Base-by-base conservation (phyloP, 1,140 invertebrate genomes). In the Papilio glaucus region DNA sequence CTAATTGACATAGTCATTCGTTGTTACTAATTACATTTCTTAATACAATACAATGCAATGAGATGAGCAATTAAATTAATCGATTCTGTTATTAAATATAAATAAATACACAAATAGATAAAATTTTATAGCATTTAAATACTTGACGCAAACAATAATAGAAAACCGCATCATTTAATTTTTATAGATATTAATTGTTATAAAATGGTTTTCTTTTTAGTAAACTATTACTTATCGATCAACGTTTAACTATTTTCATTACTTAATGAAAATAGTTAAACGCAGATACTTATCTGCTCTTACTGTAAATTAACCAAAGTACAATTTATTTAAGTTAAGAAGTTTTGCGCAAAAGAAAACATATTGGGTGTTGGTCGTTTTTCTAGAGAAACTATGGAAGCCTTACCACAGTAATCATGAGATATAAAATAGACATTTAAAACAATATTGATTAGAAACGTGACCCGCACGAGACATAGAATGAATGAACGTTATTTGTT, bases 401-500 rank as follows among this genome's bases (percentile, higher is more conserved):
- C n/a, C n/a, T n/a, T n/a, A n/a, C n/a, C n/a, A n/a, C n/a, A n/a
- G n/a, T n/a, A n/a, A n/a, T n/a, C n/a, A n/a, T n/a, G n/a, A n/a
- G n/a, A n/a, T n/a, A n/a, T n/a, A n/a, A n/a, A n/a, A n/a, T n/a
- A n/a, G n/a, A n/a, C n/a, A n/a, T n/a, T n/a, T n/a, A n/a, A n/a
- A n/a, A n/a, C n/a, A n/a, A n/a, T n/a, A n/a, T n/a, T n/a, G n/a
- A n/a, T n/a, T n/a, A n/a, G n/a, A 68, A 68, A 21, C 21, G 63
- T 68, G 63, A 68, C 63, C 63, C 41, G 29, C 63, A 68, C 42
- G n/a, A 49, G 8, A 21, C 67, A 9, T 15, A 65, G 62, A 69
- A 49, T 53, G 41, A 69, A 69, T 69, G 67, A 69, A 53, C n/a
- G 67, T 69, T 69, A 69, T 69, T 69, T 69, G 67, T 69, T 69